Base-by-base conservation (phyloP, 2,797 vertebrate genomes). In the Sebastiscus albofasciatus region DNA sequence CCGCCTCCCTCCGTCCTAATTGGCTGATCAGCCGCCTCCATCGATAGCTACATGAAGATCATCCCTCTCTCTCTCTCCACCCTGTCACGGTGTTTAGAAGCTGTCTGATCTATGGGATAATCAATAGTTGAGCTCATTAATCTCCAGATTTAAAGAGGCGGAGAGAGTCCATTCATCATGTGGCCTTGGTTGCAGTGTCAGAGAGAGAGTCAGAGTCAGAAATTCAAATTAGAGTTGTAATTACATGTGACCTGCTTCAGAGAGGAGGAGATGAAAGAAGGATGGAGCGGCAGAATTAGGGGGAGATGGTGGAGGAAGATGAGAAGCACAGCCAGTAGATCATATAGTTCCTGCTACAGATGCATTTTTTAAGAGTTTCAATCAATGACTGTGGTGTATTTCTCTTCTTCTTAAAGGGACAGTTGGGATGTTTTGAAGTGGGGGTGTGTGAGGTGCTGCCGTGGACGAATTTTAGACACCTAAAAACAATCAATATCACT, bases 91-190 rank as follows among this genome's bases (percentile, higher is more conserved):
- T 18, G 67, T 58, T 7, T 66, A 27, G 16, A 72, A 9, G 13
- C 8, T 1, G 16, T 29, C 22, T 56, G 22, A 81, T 81, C 55
- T 39, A 22, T 24, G 22, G 20, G 56, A 56, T 77, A 27, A 75
- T 86, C 73, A 39, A 77, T 77, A 72, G 10, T 18, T 29, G 8
- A 61, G 71, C 65, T 64, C 31, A 29, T 52, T n/a, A 52, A 52
- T 52, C 49, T 52, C 18, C 20, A 52, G 49, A 52, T 52, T 72
- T 68, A 67, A 3, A n/a, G 27, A 68, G 68, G 20, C 49, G 8
- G 24, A 46, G 34, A 29, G 10, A 4, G 55, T 46, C 3, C 24
- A 12, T 72, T 22, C 24, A 69, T 69, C 24, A 49, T 22, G 20
- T 42, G n/a, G 16, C 46, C n/a, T 52, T 46, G 54, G 34, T 18